phyloP scores from a whole-genome alignment of 2,113 vertebrate genomes.

The Marmota flaviventris region DNA sequence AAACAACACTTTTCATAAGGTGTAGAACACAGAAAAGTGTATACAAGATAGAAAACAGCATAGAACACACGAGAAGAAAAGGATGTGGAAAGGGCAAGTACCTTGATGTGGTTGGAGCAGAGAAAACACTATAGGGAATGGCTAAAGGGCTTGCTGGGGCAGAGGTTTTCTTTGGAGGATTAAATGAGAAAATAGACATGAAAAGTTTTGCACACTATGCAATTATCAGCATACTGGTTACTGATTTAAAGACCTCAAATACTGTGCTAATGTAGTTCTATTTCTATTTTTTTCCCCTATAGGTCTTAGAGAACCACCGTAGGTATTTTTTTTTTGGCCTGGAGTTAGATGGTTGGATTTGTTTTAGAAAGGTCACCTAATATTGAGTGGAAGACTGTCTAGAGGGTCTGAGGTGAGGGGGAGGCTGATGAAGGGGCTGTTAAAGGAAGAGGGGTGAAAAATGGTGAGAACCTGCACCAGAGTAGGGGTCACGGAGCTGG shows the following conservation, averaged over 20 bases:
- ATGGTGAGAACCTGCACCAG: background rate
- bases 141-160: background rate
- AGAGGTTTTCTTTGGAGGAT: background rate
- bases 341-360: background rate
- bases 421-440: background rate
- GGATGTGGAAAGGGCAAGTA: background rate
- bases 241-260: background rate
- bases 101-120: background rate
- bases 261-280: background rate
- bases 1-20: background rate
- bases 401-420: background rate
- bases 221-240: background rate
- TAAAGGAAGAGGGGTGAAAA: background rate
- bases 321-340: background rate
- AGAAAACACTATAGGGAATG: background rate
- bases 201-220: background rate
- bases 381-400: background rate
- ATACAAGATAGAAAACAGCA: background rate
- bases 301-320: background rate
- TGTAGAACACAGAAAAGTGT: background rate
- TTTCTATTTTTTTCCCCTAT: background rate
- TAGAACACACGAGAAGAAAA: background rate
- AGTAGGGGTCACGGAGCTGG: background rate
- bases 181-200: background rate
- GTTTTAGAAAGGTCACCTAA: background rate